Evolutionary conservation across 2,888 invertebrate species (phyloP).

Genomic region (Ormyrus thymus): DNA sequence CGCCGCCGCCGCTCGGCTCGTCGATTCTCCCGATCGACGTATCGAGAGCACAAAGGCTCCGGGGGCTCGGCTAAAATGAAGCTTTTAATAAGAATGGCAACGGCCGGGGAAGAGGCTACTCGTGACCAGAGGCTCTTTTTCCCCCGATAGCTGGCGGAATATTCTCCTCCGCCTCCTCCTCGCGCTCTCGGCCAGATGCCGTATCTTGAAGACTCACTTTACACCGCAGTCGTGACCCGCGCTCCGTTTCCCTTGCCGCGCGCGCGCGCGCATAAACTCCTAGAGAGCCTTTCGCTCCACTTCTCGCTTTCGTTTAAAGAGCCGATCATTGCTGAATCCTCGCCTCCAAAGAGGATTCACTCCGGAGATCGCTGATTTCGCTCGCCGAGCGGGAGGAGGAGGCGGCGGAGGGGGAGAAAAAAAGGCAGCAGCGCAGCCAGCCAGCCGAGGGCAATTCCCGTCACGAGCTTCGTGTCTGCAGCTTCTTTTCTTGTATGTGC

Average conservation of each 20-base stretch:
- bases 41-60: slow-evolving; percentile 43
- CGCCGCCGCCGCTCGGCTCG: background rate
- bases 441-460: slow-evolving; percentile 50
- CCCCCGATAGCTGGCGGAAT: background rate
- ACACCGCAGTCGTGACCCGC: slow-evolving; percentile 50
- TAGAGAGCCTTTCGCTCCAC: slow-evolving; percentile 48
- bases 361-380: slow-evolving; percentile 39
- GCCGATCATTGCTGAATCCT: slow-evolving; percentile 41
- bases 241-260: background rate
- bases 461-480: slow-evolving; percentile 57
- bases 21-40: slow-evolving; percentile 27
- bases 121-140: slow-evolving; percentile 49
- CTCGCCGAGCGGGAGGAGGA: background rate
- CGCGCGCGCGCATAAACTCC: slow-evolving; percentile 22
- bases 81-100: slow-evolving; percentile 49
- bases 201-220: slow-evolving; percentile 57
- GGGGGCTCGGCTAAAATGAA: slow-evolving; percentile 56
- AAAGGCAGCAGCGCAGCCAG: slow-evolving; percentile 17
- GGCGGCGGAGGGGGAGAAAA: slow-evolving; percentile 5
- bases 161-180: too few relatives aligned
- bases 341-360: slow-evolving; percentile 30
- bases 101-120: background rate
- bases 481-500: slow-evolving; percentile 4
- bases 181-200: slow-evolving; percentile 11
- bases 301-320: slow-evolving; percentile 53